These are phyloP conservation scores for Toxonevra muliebris DNA, from an alignment of 2,888 invertebrate species.

Conservation along the genomic window DNA sequence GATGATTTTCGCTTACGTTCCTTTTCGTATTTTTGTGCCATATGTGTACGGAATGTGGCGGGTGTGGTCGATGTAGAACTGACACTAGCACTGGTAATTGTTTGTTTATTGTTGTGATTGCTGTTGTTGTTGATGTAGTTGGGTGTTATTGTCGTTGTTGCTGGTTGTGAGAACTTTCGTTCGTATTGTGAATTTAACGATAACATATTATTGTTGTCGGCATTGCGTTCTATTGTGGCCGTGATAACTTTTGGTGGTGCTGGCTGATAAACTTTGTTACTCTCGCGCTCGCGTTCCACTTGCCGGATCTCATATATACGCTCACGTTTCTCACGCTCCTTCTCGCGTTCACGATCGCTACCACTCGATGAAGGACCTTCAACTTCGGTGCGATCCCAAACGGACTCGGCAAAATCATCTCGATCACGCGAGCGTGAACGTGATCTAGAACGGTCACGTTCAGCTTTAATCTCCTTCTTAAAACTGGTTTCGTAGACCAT, in stretches of 20 bases:
- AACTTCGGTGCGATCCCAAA: slow-evolving; percentile 65
- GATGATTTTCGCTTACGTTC: slow-evolving; percentile 80
- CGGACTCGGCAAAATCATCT: slow-evolving; percentile 65
- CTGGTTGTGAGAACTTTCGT: slow-evolving; percentile 35
- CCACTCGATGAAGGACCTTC: slow-evolving; percentile 64
- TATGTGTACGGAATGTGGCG: slow-evolving; percentile 78
- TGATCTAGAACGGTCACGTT: slow-evolving; percentile 63
- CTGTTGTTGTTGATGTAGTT: slow-evolving; percentile 12
- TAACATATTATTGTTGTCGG: slow-evolving; percentile 33
- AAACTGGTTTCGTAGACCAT: slow-evolving; percentile 62
- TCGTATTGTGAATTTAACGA: slow-evolving; percentile 20
- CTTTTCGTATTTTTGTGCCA: slow-evolving; percentile 74
- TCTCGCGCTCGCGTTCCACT: slow-evolving; percentile 64
- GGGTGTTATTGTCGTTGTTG: slow-evolving; percentile 24
- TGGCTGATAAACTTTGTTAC: slow-evolving; percentile 65
- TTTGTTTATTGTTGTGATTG: slow-evolving; percentile 16
- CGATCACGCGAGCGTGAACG: slow-evolving; percentile 63
- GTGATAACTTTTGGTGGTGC: slow-evolving; percentile 58
- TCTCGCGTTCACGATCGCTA: slow-evolving; percentile 64
- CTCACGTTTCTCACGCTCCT: slow-evolving; percentile 64
- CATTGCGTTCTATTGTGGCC: slow-evolving; percentile 46
- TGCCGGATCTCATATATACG: slow-evolving; percentile 64
- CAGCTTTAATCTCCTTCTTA: slow-evolving; percentile 59
- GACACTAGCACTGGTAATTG: slow-evolving; percentile 9
- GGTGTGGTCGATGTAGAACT: slow-evolving; percentile 53